Percentiles rank a stretch among this genome's conserved stretches.
phyloP scores from a whole-genome alignment of 2,797 vertebrate species.

The Pantherophis alleghaniensis region DNA sequence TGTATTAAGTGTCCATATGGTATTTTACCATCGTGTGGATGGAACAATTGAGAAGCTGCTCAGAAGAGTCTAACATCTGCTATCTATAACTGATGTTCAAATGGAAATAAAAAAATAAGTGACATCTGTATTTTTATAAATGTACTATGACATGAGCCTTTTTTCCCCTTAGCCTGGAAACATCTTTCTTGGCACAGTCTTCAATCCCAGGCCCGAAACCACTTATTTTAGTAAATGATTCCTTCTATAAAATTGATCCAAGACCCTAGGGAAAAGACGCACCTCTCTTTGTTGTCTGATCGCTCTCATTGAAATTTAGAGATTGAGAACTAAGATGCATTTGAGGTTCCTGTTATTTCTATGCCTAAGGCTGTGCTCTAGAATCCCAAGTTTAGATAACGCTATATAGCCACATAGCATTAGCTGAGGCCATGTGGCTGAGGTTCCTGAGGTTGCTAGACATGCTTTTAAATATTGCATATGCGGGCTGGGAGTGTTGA shows the following conservation, averaged over 20 bases:
- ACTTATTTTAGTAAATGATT: not conserved
- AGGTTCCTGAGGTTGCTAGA: not conserved
- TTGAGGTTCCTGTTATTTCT: not conserved
- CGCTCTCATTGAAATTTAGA: not conserved
- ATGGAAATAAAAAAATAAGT: slow-evolving; percentile 2
- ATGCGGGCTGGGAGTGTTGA: not conserved
- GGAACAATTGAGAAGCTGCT: slow-evolving; percentile 4
- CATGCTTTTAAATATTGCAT: not conserved
- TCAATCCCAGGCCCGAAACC: not conserved
- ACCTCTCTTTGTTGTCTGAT: not conserved
- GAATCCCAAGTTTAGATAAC: not conserved
- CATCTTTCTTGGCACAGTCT: not conserved
- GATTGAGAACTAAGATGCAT: not conserved
- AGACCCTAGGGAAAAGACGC: not conserved
- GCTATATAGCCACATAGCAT: not conserved
- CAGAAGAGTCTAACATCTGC: slow-evolving; percentile 2
- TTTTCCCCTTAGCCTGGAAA: not conserved
- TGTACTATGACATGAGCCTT: not conserved
- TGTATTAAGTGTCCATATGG: not conserved
- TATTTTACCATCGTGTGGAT: slow-evolving; percentile 10
- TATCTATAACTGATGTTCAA: not conserved
- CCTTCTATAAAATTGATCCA: not conserved
- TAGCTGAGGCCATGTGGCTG: not conserved
- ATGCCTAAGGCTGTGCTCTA: not conserved
- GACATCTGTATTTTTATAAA: slow-evolving; percentile 3